A percentile compares a stretch with the other conserved stretches of the same genome.
phyloP scores from a whole-genome alignment of 1,140 invertebrate species.

The Bombus impatiens region DNA sequence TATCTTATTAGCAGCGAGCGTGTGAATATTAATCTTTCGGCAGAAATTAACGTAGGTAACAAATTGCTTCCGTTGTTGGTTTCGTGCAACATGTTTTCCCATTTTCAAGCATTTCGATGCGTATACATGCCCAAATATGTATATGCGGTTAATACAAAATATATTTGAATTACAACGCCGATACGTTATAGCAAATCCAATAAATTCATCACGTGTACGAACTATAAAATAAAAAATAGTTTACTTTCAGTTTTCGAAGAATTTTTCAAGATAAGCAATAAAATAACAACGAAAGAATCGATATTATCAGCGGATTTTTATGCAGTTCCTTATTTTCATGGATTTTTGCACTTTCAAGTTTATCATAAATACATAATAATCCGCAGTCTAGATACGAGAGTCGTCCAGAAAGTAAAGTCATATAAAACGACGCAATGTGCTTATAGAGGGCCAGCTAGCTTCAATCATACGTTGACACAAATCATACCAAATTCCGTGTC shows the following conservation, averaged over 20 bases:
- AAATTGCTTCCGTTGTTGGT: background rate
- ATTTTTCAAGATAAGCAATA: background rate
- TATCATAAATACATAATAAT: too few species aligned
- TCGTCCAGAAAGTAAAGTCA: too few species aligned
- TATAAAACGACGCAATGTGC: too few species aligned
- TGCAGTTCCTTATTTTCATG: too few species aligned
- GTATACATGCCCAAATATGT: slow-evolving; percentile 6
- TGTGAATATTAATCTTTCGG: background rate
- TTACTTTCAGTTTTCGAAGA: background rate
- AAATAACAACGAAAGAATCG: background rate
- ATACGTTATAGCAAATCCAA: background rate
- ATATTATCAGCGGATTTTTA: too few species aligned
- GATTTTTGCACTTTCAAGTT: too few species aligned
- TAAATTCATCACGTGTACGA: background rate
- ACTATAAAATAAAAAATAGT: too few species aligned
- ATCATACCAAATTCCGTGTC: too few species aligned
- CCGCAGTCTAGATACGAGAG: too few species aligned
- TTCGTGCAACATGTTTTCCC: slow-evolving; percentile 5
- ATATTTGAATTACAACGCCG: background rate
- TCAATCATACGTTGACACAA: too few species aligned
- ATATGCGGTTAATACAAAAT: background rate
- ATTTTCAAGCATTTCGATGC: slow-evolving; percentile 7
- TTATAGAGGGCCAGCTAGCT: too few species aligned
- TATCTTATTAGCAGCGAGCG: background rate
- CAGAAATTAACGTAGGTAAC: slow-evolving; percentile 4